Evolutionary conservation across 1,140 invertebrate genomes (phyloP).

Genomic region (Drosophila pallidifrons): DNA sequence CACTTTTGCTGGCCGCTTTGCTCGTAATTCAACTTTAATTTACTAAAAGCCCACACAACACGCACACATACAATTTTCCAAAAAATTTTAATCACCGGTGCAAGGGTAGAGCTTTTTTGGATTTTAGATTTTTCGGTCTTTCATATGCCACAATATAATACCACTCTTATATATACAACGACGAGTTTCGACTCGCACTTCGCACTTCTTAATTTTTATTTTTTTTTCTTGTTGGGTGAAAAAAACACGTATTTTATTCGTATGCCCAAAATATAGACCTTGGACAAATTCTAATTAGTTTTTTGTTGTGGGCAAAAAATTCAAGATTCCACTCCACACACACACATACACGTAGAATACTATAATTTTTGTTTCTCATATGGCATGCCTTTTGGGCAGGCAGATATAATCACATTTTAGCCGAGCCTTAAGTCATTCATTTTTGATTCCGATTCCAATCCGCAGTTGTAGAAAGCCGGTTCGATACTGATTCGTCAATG

Average conservation of each 20-base stretch:
- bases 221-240: background rate
- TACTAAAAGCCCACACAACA: constrained; percentile 54
- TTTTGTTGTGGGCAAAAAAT: constrained; percentile 37
- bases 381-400: constrained; percentile 48
- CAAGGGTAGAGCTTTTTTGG: constrained; percentile 30
- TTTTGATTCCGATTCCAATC: constrained; percentile 71
- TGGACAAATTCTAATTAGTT: constrained; percentile 48
- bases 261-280: constrained; percentile 23
- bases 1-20: constrained; percentile 37
- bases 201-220: constrained; percentile 9
- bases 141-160: constrained; percentile 41
- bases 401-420: constrained; percentile 60
- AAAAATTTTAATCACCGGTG: constrained; percentile 46
- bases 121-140: constrained; percentile 29
- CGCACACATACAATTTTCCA: no score
- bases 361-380: constrained; percentile 14
- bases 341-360: background rate
- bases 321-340: constrained; percentile 42
- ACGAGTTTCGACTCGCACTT: constrained; percentile 25
- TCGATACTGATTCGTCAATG: constrained; percentile 81
- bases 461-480: constrained; percentile 84
- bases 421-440: constrained; percentile 55
- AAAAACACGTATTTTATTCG: constrained; percentile 24
- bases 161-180: background rate
- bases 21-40: constrained; percentile 66